These are phyloP conservation scores for Drosophila mimetica DNA, from an alignment of 2,888 invertebrate genomes.

Conservation along the genomic window DNA sequence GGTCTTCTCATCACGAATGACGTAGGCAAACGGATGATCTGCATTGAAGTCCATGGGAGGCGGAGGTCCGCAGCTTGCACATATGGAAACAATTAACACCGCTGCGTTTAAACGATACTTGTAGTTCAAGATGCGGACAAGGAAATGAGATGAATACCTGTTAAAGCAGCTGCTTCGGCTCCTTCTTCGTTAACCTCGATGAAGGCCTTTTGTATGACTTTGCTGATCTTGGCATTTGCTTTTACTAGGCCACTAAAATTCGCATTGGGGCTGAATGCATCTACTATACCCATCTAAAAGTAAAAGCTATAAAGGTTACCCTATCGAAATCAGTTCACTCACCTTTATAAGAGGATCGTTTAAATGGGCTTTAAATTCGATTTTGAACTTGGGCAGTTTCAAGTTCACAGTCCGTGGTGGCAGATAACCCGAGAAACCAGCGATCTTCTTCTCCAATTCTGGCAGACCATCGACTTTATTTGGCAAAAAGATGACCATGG, in stretches of 20 bases:
- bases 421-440: not conserved
- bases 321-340: constrained; percentile 86
- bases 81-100: too few relatives aligned
- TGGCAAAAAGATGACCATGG: constrained; percentile 16
- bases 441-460: constrained; percentile 10
- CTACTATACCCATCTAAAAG: not conserved
- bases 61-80: too few relatives aligned
- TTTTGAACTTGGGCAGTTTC: constrained; percentile 89
- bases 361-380: constrained; percentile 34
- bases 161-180: too few relatives aligned
- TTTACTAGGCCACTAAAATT: not conserved
- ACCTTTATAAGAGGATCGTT: constrained; percentile 6
- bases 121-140: too few relatives aligned
- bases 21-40: constrained; percentile 14
- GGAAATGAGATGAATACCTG: too few relatives aligned
- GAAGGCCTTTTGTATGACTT: too few relatives aligned
- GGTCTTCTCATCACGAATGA: constrained; percentile 6
- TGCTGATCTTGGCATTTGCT: too few relatives aligned
- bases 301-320: constrained; percentile 84
- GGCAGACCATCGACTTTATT: not conserved
- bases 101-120: too few relatives aligned
- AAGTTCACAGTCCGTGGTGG: constrained; percentile 78
- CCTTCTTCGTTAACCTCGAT: too few relatives aligned
- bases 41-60: not conserved
- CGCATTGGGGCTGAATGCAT: not conserved